phyloP scores from a whole-genome alignment of 2,888 invertebrate species.

The Doris montereyensis region DNA sequence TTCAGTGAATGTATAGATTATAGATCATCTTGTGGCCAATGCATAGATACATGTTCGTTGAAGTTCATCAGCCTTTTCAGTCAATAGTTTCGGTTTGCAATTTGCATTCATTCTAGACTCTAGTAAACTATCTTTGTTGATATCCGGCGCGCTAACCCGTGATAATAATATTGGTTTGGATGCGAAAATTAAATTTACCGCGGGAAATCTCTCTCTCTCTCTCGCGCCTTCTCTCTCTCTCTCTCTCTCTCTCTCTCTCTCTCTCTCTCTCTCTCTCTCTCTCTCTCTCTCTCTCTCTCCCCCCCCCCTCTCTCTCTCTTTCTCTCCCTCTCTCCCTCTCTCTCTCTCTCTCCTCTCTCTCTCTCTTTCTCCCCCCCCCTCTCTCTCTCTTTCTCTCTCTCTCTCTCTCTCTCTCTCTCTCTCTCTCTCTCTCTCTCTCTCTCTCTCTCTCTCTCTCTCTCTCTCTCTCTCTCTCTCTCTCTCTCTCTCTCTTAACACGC shows the following conservation, averaged over 20 bases:
- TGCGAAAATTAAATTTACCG: not conserved
- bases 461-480: no score
- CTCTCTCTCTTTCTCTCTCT: constrained; percentile 2
- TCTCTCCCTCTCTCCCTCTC: not conserved
- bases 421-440: constrained; percentile 8
- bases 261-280: constrained; percentile 22
- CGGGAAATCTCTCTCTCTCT: not conserved
- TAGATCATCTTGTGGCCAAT: no score
- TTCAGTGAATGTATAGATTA: no score
- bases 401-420: constrained; percentile 27
- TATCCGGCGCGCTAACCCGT: not conserved
- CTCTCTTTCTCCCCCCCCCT: not conserved
- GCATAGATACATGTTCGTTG: no score
- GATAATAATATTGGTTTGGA: not conserved
- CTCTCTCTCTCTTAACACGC: no score
- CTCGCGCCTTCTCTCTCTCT: not conserved
- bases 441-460: not conserved
- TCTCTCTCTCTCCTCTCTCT: not conserved
- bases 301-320: not conserved
- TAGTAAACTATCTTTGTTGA: not conserved
- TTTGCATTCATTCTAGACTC: no score
- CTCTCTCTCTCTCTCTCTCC: constrained; percentile 22
- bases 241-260: constrained; percentile 1
- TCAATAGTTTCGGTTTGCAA: no score
- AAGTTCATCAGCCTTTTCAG: no score